Base-by-base conservation (phyloP, 2,888 invertebrate genomes). In the Diploptera punctata region DNA sequence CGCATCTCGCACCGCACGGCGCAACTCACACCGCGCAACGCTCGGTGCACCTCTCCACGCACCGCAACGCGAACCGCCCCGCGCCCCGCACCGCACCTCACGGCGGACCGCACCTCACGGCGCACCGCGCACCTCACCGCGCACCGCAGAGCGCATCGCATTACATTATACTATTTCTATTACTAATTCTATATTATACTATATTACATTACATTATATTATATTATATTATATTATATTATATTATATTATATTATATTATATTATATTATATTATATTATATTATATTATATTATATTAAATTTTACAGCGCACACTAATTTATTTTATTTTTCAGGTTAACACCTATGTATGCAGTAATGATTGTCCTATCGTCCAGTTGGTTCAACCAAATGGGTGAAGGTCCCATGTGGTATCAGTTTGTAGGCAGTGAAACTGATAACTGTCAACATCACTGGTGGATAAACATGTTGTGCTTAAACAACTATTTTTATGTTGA, bases 401-500 rank as follows among this genome's bases (percentile, higher is more conserved):
- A 13, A 16, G 73, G 73, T 5, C 73, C 73, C 24, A n/a, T 62
- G 52, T 70, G 69, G 73, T 18, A 47, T 31, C 7, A 13, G 0
- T 19, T 43, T 24, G 69, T 73, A 3, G 49, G 18, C 18, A 44
- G n/a, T 13, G 65, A 69, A 18, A 18, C 18, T 2, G 21, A 43
- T n/a, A 49, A 62, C 38, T 73, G 73, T 38, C 62, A 57, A 21
- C 29, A 13, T 13, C 31, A 69, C 52, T 73, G 73, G 73, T 73
- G 73, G 73, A 38, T 70, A 26, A 70, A 69, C 33, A 29, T 73
- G 24, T 54, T 73, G 19, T 73, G 70, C 67, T 19, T 73, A 24
- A 73, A 73, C 62, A 73, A 73, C 65, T 73, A 73, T 44, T 61
- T 70, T 24, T 18, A 70, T 26, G 65, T 29, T 18, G 70, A 70